These are phyloP conservation scores for Gobius niger DNA, from an alignment of 2,113 vertebrate species.

Conservation along the genomic window DNA sequence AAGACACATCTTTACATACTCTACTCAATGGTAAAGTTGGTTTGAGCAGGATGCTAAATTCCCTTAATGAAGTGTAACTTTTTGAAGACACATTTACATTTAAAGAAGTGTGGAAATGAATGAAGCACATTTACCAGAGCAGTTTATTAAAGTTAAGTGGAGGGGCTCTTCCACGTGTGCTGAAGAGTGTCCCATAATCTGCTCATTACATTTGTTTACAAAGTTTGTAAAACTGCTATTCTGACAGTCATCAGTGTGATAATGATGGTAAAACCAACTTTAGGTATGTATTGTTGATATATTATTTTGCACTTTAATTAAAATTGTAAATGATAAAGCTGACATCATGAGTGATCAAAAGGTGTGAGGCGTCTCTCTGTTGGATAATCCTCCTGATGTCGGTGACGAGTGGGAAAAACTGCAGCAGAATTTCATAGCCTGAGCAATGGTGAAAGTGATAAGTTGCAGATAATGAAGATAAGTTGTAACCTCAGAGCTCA, in stretches of 20 bases:
- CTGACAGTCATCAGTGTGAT: neutral
- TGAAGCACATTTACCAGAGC: no score
- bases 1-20: constrained; percentile 12
- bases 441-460: constrained; percentile 30
- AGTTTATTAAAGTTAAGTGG: no score
- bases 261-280: neutral
- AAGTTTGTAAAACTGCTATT: neutral
- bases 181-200: no score
- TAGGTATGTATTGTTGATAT: no score
- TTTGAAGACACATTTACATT: neutral
- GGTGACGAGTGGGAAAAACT: constrained; percentile 12
- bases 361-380: neutral
- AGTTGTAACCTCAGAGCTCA: constrained; percentile 57
- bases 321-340: neutral
- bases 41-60: neutral
- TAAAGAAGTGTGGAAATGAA: neutral
- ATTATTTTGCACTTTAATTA: no score
- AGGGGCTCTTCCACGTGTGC: no score
- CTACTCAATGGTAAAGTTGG: neutral
- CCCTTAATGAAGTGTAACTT: neutral
- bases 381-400: neutral
- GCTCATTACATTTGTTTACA: neutral
- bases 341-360: neutral
- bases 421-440: neutral
- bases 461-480: constrained; percentile 49